A percentile compares a stretch with the other conserved stretches of the same genome.
Evolutionary conservation across 2,113 vertebrate genomes (phyloP).

Genomic region (Hippocampus mohnikei): DNA sequence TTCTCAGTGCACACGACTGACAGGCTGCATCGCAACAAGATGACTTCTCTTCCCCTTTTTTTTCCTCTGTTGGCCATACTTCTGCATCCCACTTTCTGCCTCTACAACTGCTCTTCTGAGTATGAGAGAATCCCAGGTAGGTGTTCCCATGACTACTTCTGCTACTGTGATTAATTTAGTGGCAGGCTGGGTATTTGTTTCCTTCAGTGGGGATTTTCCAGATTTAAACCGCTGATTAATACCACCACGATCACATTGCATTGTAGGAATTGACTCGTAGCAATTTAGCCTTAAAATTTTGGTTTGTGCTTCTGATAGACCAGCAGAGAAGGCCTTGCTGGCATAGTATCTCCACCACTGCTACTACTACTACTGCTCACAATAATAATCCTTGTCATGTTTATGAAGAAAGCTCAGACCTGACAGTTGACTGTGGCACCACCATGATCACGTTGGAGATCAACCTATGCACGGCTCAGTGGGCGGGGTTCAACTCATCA

Average conservation of each 20-base stretch:
- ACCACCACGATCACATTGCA: background rate
- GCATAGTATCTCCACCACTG: background rate
- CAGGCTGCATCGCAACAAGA: conserved; percentile 10
- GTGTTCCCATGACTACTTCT: background rate
- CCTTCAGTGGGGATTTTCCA: too few relatives aligned
- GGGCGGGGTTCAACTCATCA: conserved; percentile 65
- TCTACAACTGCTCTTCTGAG: conserved; percentile 63
- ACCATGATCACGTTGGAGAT: conserved; percentile 66
- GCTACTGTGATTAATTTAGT: background rate
- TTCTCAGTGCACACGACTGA: background rate
- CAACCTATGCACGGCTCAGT: conserved; percentile 74
- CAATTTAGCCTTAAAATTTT: too few relatives aligned
- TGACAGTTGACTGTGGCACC: conserved; percentile 68
- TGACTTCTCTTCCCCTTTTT: conserved; percentile 36
- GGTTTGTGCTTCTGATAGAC: too few relatives aligned
- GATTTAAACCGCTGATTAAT: background rate
- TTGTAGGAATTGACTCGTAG: background rate
- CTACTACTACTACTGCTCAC: background rate
- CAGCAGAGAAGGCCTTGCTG: too few relatives aligned
- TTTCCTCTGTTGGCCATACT: conserved; percentile 56
- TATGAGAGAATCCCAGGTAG: conserved; percentile 70
- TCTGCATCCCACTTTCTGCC: conserved; percentile 44
- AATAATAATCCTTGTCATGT: background rate
- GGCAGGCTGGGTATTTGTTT: too few relatives aligned
- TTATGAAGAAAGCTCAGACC: conserved; percentile 65